Conservation (phyloP, 2,113 vertebrate genomes). For the Coptodon bakossiorum region DNA sequence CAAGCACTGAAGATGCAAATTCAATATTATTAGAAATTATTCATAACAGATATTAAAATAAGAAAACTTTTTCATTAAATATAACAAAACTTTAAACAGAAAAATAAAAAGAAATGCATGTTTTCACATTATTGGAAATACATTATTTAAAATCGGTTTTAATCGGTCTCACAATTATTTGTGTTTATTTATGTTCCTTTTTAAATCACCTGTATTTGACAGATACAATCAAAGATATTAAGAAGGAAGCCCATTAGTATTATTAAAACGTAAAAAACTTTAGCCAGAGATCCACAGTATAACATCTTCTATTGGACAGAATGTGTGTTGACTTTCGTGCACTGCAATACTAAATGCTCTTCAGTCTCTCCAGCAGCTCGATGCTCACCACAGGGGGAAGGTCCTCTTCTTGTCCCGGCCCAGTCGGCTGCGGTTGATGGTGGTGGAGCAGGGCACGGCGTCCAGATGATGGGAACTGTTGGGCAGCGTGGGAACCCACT, state of each 20-base stretch:
- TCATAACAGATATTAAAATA: neutral
- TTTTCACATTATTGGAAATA: neutral
- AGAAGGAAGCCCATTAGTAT: neutral
- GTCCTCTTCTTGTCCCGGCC: slow-evolving; percentile 98
- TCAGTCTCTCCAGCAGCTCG: neutral
- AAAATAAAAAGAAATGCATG: neutral
- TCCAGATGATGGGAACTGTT: slow-evolving; percentile 98
- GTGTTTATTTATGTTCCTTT: neutral
- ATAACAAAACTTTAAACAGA: neutral
- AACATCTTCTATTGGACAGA: accelerated
- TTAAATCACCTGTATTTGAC: neutral
- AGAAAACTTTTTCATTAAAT: neutral
- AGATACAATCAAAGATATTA: neutral
- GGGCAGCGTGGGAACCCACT: slow-evolving; percentile 97
- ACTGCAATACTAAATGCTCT: neutral
- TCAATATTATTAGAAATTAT: neutral
- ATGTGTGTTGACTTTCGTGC: accelerated
- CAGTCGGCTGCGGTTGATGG: slow-evolving; percentile 96
- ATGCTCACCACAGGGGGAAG: slow-evolving; percentile 89
- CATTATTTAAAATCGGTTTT: accelerated
- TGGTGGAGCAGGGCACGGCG: slow-evolving; percentile 94
- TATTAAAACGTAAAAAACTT: accelerated
- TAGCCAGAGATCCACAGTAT: neutral
- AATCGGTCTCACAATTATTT: neutral
- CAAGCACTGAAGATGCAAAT: neutral